phyloP scores from a whole-genome alignment of 37 sponge, comb jelly and placozoan genomes.

The Beroe forskalii region DNA sequence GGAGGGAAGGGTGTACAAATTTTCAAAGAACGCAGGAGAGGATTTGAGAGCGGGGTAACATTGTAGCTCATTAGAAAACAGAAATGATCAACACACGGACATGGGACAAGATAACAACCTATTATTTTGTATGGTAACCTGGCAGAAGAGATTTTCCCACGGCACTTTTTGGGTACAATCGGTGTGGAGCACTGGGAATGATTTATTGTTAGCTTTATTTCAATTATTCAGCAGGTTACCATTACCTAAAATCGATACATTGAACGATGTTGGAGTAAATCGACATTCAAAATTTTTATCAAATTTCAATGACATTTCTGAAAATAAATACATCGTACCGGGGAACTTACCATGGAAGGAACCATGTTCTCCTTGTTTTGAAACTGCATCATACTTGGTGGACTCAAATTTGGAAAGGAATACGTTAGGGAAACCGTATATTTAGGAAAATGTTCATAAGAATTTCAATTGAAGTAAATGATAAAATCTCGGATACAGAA shows the following conservation, averaged over 20 bases:
- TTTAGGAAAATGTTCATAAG: too few species aligned
- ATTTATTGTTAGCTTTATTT: neutral
- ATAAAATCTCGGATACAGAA: too few species aligned
- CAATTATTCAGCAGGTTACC: neutral
- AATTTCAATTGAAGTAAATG: too few species aligned
- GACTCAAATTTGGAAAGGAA: neutral
- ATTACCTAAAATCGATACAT: neutral
- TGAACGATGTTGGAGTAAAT: too few species aligned
- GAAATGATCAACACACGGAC: too few species aligned
- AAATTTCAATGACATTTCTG: neutral
- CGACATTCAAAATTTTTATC: neutral
- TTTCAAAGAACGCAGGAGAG: too few species aligned
- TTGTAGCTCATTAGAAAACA: too few species aligned
- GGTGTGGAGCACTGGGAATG: conserved; percentile 34
- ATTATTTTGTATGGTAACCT: too few species aligned
- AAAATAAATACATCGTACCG: neutral
- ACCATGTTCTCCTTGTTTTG: conserved; percentile 15
- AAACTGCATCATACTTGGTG: neutral
- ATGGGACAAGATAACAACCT: too few species aligned
- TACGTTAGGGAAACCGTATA: too few species aligned
- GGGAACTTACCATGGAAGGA: conserved; percentile 13
- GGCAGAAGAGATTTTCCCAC: neutral
- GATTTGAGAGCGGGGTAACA: too few species aligned
- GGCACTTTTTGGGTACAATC: neutral
- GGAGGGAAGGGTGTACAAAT: too few species aligned